phyloP scores from a whole-genome alignment of 2,113 vertebrate species.

The Muntiacus reevesi region DNA sequence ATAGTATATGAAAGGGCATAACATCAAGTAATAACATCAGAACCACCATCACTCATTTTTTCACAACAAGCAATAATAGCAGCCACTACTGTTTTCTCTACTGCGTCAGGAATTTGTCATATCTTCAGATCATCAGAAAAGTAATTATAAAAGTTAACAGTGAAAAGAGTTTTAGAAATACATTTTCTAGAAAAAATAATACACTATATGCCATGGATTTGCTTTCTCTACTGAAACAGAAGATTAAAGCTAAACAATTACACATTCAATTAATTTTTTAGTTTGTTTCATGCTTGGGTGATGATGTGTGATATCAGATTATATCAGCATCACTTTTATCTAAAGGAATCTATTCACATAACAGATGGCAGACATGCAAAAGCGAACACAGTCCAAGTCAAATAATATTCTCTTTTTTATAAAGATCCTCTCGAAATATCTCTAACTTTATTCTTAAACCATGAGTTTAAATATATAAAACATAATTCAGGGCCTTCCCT shows the following conservation, averaged over 20 bases:
- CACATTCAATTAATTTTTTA: constrained; percentile 73
- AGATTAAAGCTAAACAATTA: constrained; percentile 61
- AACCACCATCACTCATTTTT: neutral
- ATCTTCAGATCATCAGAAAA: neutral
- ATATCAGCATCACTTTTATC: constrained; percentile 60
- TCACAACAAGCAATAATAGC: neutral
- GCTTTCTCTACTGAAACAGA: constrained; percentile 7
- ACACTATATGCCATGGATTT: neutral
- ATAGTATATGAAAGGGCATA: neutral
- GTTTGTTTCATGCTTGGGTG: constrained; percentile 50
- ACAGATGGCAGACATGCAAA: constrained; percentile 58
- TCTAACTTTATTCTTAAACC: constrained; percentile 10
- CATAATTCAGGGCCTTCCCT: neutral
- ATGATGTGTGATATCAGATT: constrained; percentile 52
- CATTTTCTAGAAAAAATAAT: constrained; percentile 1
- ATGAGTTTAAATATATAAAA: neutral
- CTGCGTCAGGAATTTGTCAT: neutral
- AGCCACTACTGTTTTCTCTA: neutral
- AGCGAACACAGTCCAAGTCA: neutral
- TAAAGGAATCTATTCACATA: constrained; percentile 60
- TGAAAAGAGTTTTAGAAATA: neutral
- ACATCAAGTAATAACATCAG: neutral
- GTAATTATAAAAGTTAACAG: neutral
- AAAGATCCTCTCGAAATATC: neutral
- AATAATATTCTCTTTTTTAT: neutral